phyloP scores from a whole-genome alignment of 2,113 vertebrate species.

The Halcyon malimbica region DNA sequence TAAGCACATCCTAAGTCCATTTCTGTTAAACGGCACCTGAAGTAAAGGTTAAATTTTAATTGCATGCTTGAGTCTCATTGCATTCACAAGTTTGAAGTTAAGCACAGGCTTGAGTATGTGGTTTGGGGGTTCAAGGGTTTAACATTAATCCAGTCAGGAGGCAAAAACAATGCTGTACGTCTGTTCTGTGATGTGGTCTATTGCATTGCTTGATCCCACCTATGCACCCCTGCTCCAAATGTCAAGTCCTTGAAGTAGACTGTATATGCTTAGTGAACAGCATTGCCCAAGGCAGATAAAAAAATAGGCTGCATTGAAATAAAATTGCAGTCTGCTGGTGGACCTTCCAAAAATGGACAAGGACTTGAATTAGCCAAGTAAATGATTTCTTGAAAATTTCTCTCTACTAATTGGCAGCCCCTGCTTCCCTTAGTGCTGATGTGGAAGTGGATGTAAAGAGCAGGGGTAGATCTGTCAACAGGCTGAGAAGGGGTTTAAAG shows the following conservation, averaged over 20 bases:
- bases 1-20: neutral
- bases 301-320: neutral
- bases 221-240: neutral
- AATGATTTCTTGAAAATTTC: neutral
- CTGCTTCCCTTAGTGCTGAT: neutral
- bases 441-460: neutral
- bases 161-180: neutral
- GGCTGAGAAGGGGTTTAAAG: constrained; percentile 5
- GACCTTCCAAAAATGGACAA: neutral
- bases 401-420: neutral
- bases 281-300: neutral
- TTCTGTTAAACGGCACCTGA: constrained; percentile 31
- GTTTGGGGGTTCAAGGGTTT: constrained; percentile 14
- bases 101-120: neutral
- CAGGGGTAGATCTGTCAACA: neutral
- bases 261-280: neutral
- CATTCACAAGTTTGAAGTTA: neutral
- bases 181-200: neutral
- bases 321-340: neutral
- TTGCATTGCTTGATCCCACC: neutral
- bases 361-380: neutral
- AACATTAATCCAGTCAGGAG: neutral
- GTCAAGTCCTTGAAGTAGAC: neutral
- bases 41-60: constrained; percentile 52
- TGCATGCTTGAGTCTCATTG: constrained; percentile 7